Evolutionary conservation across 2,888 invertebrate genomes (phyloP).

Genomic region (Sarcophaga variegata): DNA sequence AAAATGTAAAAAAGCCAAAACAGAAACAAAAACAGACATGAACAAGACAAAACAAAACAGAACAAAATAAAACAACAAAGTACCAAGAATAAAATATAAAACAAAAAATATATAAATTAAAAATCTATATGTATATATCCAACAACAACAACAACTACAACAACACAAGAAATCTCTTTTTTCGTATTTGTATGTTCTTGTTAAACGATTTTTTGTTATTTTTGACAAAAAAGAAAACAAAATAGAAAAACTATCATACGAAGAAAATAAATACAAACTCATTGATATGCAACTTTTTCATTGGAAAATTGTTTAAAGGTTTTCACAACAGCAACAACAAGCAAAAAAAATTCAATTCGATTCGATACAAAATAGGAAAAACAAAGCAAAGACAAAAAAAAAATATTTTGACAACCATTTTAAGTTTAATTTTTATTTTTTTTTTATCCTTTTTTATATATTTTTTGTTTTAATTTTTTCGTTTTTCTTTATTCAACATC

Average conservation of each 20-base stretch:
- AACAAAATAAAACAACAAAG: conserved; percentile 47
- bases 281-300: conserved; percentile 76
- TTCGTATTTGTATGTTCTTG: conserved; percentile 82
- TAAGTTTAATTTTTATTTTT: neutral
- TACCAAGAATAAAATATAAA: no score
- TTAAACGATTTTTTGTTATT: conserved; percentile 74
- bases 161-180: conserved; percentile 80
- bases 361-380: no score
- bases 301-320: conserved; percentile 52
- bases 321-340: conserved; percentile 9
- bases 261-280: conserved; percentile 81
- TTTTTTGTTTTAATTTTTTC: neutral
- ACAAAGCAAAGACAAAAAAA: neutral
- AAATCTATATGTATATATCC: no score
- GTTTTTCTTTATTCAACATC: neutral
- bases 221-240: conserved; percentile 72
- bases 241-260: conserved; percentile 78
- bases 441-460: neutral
- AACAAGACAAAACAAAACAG: conserved; percentile 63
- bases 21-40: conserved; percentile 15
- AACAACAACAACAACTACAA: no score
- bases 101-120: no score
- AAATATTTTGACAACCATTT: conserved; percentile 29
- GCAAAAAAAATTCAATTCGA: no score
- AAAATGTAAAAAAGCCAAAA: no score